Conservation (phyloP, 2,888 invertebrate species). For the Lumbricus terrestris region DNA sequence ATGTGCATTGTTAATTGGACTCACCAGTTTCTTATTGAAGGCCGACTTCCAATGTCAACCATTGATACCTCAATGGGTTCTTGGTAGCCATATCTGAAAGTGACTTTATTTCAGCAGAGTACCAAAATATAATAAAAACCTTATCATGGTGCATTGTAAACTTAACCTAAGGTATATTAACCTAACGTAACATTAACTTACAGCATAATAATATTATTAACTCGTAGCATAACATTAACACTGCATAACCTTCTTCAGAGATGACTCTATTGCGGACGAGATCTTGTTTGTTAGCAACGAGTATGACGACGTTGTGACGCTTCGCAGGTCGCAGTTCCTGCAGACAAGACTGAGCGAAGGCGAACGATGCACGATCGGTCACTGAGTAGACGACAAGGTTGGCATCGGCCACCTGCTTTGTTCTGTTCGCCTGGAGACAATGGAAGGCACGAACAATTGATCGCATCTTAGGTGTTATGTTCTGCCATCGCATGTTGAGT, state of each 20-base stretch:
- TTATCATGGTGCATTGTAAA: too few species aligned
- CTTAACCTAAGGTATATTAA: too few species aligned
- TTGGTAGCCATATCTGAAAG: too few species aligned
- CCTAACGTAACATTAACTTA: too few species aligned
- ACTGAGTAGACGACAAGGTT: conserved; percentile 34
- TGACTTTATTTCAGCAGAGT: too few species aligned
- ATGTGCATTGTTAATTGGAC: too few species aligned
- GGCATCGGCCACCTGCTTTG: conserved; percentile 27
- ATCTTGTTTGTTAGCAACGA: conserved; percentile 91
- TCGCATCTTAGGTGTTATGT: background rate
- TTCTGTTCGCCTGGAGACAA: background rate
- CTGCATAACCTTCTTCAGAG: conserved; percentile 69
- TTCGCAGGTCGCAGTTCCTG: conserved; percentile 50
- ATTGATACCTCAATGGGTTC: too few species aligned
- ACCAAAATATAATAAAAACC: too few species aligned
- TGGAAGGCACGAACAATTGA: background rate
- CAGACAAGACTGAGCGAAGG: conserved; percentile 34
- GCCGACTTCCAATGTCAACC: too few species aligned
- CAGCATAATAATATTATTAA: too few species aligned
- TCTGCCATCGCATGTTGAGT: background rate
- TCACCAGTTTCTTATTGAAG: too few species aligned
- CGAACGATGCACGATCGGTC: conserved; percentile 32
- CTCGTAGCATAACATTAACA: too few species aligned
- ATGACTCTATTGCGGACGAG: conserved; percentile 82
- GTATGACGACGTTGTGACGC: conserved; percentile 78